A percentile compares a stretch with the other conserved stretches of the same genome.
Evolutionary conservation across 2,113 vertebrate genomes (phyloP).

Genomic region (Varanus komodoensis): DNA sequence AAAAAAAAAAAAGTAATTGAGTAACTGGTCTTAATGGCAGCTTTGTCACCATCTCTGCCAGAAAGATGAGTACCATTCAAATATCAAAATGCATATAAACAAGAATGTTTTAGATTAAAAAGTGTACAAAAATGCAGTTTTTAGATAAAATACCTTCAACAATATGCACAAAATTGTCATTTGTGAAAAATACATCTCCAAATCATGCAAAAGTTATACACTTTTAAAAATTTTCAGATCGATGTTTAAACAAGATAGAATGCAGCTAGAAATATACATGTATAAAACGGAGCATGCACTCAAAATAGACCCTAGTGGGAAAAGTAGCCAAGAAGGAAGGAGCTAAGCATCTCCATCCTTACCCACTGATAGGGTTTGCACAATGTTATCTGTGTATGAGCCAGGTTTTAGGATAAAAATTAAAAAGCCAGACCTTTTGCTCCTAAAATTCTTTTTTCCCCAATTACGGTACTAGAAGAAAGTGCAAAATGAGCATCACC

Average conservation of each 20-base stretch:
- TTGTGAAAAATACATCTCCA: background rate
- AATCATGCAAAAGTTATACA: background rate
- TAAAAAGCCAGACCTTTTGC: too few relatives aligned
- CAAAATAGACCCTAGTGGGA: background rate
- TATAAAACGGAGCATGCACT: background rate
- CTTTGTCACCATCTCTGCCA: too few relatives aligned
- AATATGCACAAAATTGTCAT: too few relatives aligned
- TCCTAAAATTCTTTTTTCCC: too few relatives aligned
- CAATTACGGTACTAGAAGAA: too few relatives aligned
- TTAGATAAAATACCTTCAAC: background rate
- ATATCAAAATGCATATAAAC: background rate
- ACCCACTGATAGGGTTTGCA: background rate
- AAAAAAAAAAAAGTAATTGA: too few relatives aligned
- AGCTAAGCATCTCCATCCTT: background rate
- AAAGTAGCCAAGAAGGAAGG: background rate
- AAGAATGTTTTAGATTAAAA: background rate
- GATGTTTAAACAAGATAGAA: background rate
- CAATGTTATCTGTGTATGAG: too few relatives aligned
- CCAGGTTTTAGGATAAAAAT: too few relatives aligned
- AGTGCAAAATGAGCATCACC: too few relatives aligned
- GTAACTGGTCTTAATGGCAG: too few relatives aligned
- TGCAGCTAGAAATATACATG: background rate
- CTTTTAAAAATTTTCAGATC: background rate
- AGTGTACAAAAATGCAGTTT: background rate
- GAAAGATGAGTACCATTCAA: too few relatives aligned